Base-by-base conservation (phyloP, 2,797 vertebrate species). In the Limnodromus scolopaceus region DNA sequence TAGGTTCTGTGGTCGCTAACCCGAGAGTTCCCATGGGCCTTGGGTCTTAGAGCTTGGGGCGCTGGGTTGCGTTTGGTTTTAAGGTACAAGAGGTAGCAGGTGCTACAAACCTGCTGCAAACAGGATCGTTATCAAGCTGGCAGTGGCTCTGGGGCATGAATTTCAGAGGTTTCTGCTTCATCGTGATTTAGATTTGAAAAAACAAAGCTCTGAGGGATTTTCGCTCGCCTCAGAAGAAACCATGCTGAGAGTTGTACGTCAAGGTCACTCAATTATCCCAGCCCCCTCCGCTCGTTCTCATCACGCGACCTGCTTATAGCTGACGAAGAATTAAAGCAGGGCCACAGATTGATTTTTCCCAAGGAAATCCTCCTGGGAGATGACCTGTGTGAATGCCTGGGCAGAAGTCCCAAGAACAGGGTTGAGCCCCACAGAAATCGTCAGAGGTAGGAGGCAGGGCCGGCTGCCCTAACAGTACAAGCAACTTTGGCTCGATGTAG, bases 231-330 rank as follows among this genome's bases (percentile, higher is more conserved):
- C 60, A 64, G 80, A 94, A 95, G 78, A 91, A 96, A 51, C 54
- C 57, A 24, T 48, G 68, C 92, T 78, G 91, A 60, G 87, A 85
- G 65, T 54, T 94, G 71, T 54, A 75, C 2, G 3, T 78, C 72
- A 87, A 68, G 91, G 96, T 94, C 87, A 83, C 82, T 89, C 53
- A 46, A 23, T 95, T 89, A 93, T 85, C 71, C 83, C 82, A 72
- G 54, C 85, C 74, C 83, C 57, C 90, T 91, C 79, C 2, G 1
- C 63, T 72, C 28, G 28, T 72, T 65, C 79, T 70, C 25, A 46
- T 92, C 85, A 87, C 11, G 10, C 54, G 30, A 43, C 25, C 34
- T 32, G 36, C 34, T 79, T 57, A 25, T 45, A 82, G 80, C 63
- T 2, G 5, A 80, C 0, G 2, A 93, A 55, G 57, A 91, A 91